These are phyloP conservation scores for Toxotes chatareus DNA, from an alignment of 2,113 vertebrate genomes.

Conservation along the genomic window DNA sequence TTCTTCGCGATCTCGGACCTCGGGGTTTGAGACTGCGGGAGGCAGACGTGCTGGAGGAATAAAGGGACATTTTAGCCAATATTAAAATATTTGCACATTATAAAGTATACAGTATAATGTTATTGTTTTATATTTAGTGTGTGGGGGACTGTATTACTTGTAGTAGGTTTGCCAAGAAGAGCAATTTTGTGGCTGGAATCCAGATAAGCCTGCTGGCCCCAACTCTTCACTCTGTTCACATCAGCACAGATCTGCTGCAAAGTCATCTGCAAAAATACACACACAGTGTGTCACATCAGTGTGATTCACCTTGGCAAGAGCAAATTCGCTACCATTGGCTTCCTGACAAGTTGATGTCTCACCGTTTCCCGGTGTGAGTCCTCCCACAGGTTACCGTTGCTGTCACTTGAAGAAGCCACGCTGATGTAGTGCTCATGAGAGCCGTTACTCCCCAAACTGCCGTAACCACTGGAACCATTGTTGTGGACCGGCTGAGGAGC, in stretches of 20 bases:
- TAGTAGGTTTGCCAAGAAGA: conserved; percentile 51
- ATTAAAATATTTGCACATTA: neutral
- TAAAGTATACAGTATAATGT: neutral
- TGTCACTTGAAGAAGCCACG: conserved; percentile 89
- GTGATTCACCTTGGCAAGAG: neutral
- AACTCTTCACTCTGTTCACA: conserved; percentile 87
- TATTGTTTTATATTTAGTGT: neutral
- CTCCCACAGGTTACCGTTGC: conserved; percentile 86
- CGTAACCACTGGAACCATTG: conserved; percentile 90
- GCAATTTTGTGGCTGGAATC: conserved; percentile 81
- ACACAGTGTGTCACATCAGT: neutral
- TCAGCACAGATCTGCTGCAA: conserved; percentile 88
- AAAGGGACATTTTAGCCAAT: neutral
- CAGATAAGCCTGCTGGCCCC: conserved; percentile 86
- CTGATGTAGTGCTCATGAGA: conserved; percentile 90
- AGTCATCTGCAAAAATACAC: conserved; percentile 80
- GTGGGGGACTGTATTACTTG: conserved; percentile 60
- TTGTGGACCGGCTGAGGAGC: conserved; percentile 87
- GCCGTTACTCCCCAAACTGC: conserved; percentile 90
- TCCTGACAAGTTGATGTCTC: conserved; percentile 42
- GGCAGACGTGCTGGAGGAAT: conserved; percentile 43
- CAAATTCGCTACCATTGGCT: neutral
- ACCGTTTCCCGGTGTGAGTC: conserved; percentile 81
- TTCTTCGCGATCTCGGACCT: conserved; percentile 70
- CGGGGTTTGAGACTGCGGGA: conserved; percentile 56